Evolutionary conservation across 2,888 invertebrate species (phyloP).

Genomic region (Callyntrura sp.): DNA sequence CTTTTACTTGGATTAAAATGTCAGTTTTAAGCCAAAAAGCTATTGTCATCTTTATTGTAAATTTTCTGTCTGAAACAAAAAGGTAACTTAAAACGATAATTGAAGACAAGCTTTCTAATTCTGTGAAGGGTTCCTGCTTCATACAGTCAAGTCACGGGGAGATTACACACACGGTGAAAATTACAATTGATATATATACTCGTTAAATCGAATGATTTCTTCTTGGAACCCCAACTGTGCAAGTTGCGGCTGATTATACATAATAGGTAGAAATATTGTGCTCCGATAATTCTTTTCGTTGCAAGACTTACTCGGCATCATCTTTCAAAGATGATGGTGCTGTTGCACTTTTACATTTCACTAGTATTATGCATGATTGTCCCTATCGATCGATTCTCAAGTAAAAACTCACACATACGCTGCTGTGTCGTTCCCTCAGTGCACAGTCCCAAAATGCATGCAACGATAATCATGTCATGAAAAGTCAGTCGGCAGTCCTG

Average conservation of each 20-base stretch:
- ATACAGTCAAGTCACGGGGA: neutral
- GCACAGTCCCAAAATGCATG: neutral
- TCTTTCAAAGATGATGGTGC: too few relatives aligned
- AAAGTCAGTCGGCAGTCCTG: constrained; percentile 1
- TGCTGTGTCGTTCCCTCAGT: constrained; percentile 3
- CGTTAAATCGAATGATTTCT: constrained; percentile 10
- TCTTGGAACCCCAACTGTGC: constrained; percentile 35
- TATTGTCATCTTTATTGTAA: too few relatives aligned
- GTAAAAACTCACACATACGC: neutral
- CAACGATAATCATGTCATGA: constrained; percentile 18
- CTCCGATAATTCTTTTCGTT: neutral
- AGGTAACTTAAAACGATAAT: neutral
- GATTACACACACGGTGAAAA: neutral
- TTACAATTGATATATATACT: neutral
- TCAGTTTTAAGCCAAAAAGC: too few relatives aligned
- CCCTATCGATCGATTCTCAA: neutral
- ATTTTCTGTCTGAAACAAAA: too few relatives aligned
- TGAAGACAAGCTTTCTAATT: constrained; percentile 21
- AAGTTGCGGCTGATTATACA: neutral
- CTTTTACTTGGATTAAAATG: too few relatives aligned
- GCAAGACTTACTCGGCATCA: neutral
- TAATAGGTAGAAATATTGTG: too few relatives aligned
- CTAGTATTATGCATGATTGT: neutral
- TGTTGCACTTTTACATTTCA: constrained; percentile 7
- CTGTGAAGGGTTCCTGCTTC: neutral